These are phyloP conservation scores for Archocentrus centrarchus DNA, from an alignment of 2,113 vertebrate species.

Conservation along the genomic window DNA sequence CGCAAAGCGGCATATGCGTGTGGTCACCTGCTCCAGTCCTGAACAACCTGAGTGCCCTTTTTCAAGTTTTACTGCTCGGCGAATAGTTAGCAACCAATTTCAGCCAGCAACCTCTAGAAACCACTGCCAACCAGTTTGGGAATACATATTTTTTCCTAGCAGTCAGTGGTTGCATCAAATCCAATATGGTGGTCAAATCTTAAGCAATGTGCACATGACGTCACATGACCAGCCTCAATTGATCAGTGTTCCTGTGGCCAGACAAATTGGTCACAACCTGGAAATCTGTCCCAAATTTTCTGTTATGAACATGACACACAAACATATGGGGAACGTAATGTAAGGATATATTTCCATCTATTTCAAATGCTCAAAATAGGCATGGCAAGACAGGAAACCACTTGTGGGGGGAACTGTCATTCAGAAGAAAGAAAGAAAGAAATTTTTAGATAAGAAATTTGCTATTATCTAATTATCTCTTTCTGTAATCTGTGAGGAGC, in stretches of 20 bases:
- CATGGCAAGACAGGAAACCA: no score
- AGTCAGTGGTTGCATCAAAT: background rate
- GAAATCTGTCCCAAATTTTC: rapidly evolving
- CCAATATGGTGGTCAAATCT: background rate
- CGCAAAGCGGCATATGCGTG: no score
- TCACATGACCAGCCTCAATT: background rate
- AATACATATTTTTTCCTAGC: background rate
- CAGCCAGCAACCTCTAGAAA: rapidly evolving
- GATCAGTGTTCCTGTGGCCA: background rate
- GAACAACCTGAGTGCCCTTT: no score
- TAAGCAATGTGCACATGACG: background rate
- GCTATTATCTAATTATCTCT: background rate
- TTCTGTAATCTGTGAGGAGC: background rate
- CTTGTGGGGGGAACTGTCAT: rapidly evolving
- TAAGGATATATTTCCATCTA: background rate
- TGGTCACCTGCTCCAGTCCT: no score
- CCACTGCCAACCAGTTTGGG: no score
- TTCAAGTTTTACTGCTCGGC: no score
- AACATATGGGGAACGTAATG: background rate
- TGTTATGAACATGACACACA: background rate
- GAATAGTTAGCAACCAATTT: background rate
- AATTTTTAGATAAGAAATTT: no score
- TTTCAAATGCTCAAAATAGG: no score
- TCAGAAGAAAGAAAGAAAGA: background rate
- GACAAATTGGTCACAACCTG: background rate